Evolutionary conservation across 2,113 vertebrate genomes (phyloP).

Genomic region (Crotophaga sulcirostris): DNA sequence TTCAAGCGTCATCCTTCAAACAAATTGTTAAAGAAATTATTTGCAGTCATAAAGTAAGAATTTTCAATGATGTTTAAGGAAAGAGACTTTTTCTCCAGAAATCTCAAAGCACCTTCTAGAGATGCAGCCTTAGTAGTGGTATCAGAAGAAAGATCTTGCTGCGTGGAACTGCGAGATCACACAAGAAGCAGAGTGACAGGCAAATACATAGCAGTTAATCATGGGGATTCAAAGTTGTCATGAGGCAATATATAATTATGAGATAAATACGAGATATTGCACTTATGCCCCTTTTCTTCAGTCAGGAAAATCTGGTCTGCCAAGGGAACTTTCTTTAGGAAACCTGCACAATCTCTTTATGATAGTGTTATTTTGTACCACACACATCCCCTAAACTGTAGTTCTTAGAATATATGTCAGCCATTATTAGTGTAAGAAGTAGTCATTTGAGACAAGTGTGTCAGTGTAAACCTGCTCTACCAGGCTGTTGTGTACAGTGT

Average conservation of each 20-base stretch:
- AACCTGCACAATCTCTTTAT: not conserved
- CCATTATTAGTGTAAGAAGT: not conserved
- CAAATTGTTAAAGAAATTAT: not conserved
- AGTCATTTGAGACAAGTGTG: not conserved
- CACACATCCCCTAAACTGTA: not conserved
- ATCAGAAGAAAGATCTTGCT: not conserved
- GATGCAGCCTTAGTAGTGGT: not conserved
- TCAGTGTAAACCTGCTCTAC: not conserved
- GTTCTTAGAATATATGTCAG: not conserved
- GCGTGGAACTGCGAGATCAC: not conserved
- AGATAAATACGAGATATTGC: not conserved
- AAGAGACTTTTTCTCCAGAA: not conserved
- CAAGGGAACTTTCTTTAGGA: not conserved
- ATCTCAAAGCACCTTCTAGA: not conserved
- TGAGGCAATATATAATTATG: not conserved
- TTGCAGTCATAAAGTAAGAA: not conserved
- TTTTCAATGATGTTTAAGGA: not conserved
- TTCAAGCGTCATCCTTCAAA: not conserved
- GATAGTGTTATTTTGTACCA: not conserved
- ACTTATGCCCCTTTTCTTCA: not conserved
- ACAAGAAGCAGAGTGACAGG: not conserved
- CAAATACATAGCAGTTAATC: rapidly evolving
- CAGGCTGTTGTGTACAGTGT: not conserved
- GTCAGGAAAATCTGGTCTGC: not conserved
- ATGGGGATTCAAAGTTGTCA: not conserved